Evolutionary conservation across 2,888 invertebrate genomes (phyloP).

Genomic region (Drosophila dives): DNA sequence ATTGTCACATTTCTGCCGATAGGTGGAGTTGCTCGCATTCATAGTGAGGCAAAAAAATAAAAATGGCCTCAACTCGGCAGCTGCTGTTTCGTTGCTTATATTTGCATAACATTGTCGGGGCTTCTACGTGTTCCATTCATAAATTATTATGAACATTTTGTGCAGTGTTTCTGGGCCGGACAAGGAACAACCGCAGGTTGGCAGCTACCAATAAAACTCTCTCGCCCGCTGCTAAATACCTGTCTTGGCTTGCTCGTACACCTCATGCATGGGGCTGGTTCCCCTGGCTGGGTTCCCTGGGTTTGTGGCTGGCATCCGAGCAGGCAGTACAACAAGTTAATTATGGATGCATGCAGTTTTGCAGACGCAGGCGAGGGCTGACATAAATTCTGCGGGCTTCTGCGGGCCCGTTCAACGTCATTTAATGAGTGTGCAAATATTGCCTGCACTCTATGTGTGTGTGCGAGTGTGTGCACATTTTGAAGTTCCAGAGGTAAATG

Average conservation of each 20-base stretch:
- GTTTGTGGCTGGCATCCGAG: slow-evolving; percentile 14
- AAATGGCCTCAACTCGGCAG: slow-evolving; percentile 33
- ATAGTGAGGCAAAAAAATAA: slow-evolving; percentile 49
- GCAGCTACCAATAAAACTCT: slow-evolving; percentile 59
- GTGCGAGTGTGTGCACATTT: slow-evolving; percentile 19
- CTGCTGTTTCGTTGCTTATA: slow-evolving; percentile 26
- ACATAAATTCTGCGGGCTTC: slow-evolving; percentile 66
- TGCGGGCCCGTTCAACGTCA: slow-evolving; percentile 42
- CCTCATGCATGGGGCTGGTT: slow-evolving; percentile 25
- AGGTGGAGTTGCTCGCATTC: slow-evolving; percentile 26
- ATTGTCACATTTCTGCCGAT: slow-evolving; percentile 48
- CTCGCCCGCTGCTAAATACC: slow-evolving; percentile 56
- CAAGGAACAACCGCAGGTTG: slow-evolving; percentile 18
- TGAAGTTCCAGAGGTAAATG: slow-evolving; percentile 57
- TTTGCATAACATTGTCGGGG: slow-evolving; percentile 58
- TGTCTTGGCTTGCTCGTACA: slow-evolving; percentile 9
- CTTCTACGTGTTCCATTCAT: slow-evolving; percentile 59
- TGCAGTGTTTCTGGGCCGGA: slow-evolving; percentile 9
- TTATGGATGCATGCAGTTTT: slow-evolving; percentile 71
- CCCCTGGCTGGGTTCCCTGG: neutral
- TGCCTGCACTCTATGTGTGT: slow-evolving; percentile 19
- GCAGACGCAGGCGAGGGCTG: slow-evolving; percentile 32
- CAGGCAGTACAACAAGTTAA: slow-evolving; percentile 73
- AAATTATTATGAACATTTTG: slow-evolving; percentile 60
- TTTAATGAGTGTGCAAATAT: slow-evolving; percentile 77